Percentiles rank a stretch among this genome's conserved stretches.
These are phyloP conservation scores for Podargus strigoides DNA, from an alignment of 2,797 vertebrate species.

Conservation along the genomic window DNA sequence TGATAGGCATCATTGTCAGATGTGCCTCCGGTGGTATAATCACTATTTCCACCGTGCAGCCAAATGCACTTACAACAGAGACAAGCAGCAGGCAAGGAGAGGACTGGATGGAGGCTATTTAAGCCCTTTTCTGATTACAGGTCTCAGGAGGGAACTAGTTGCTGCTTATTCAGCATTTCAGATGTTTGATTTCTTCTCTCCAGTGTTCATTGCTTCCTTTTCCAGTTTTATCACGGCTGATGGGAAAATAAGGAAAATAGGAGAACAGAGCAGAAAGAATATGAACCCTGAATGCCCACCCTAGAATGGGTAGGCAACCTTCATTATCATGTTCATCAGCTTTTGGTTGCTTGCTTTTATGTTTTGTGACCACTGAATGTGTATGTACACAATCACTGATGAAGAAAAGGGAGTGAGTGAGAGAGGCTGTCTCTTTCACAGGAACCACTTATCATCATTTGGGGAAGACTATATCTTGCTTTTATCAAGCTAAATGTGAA, in stretches of 20 bases:
- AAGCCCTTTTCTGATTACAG: background rate
- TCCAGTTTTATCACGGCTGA: background rate
- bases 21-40: background rate
- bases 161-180: background rate
- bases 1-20: background rate
- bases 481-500: background rate
- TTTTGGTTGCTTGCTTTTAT: background rate
- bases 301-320: background rate
- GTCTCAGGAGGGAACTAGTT: background rate
- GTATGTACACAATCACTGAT: rapidly evolving
- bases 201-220: background rate
- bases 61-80: background rate
- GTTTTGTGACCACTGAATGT: background rate
- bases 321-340: background rate
- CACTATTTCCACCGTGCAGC: background rate
- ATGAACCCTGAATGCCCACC: background rate
- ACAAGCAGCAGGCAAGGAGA: background rate
- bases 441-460: background rate
- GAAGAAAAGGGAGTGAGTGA: background rate
- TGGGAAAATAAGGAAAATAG: background rate
- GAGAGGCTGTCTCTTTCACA: background rate
- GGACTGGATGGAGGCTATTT: background rate
- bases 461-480: background rate
- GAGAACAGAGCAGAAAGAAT: background rate
- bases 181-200: background rate